Evolutionary conservation across 2,888 invertebrate species (phyloP).

Genomic region (Eueremaeus valkanovi): DNA sequence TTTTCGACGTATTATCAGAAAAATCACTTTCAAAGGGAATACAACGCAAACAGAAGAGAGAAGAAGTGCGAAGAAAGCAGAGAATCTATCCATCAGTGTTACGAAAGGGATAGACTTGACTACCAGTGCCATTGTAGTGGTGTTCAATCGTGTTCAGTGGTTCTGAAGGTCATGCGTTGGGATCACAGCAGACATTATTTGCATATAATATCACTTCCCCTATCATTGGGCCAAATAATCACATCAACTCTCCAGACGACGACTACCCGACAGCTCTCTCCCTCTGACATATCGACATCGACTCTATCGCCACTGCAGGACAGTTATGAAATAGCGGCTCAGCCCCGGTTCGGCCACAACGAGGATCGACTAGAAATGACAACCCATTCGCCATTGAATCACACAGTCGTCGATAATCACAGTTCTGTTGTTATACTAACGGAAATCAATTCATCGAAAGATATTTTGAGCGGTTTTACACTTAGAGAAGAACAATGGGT

Average conservation of each 20-base stretch:
- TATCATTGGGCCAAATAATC: conserved; percentile 22
- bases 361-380: conserved; percentile 19
- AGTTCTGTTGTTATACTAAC: conserved; percentile 18
- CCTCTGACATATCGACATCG: neutral
- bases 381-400: conserved; percentile 13
- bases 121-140: neutral
- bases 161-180: conserved; percentile 21
- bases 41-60: neutral
- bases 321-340: conserved; percentile 7
- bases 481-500: conserved; percentile 71
- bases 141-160: neutral
- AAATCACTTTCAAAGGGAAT: neutral
- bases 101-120: neutral
- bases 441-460: conserved; percentile 16
- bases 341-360: neutral
- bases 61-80: neutral
- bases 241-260: neutral
- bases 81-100: neutral
- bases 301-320: neutral
- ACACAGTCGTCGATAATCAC: conserved; percentile 17
- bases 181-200: conserved; percentile 9
- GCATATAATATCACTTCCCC: conserved; percentile 26
- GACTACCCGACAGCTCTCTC: neutral
- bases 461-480: conserved; percentile 30
- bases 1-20: neutral